A percentile compares a stretch with the other conserved stretches of the same genome.
phyloP scores from a whole-genome alignment of 2,113 vertebrate species.

The Lagopus muta region DNA sequence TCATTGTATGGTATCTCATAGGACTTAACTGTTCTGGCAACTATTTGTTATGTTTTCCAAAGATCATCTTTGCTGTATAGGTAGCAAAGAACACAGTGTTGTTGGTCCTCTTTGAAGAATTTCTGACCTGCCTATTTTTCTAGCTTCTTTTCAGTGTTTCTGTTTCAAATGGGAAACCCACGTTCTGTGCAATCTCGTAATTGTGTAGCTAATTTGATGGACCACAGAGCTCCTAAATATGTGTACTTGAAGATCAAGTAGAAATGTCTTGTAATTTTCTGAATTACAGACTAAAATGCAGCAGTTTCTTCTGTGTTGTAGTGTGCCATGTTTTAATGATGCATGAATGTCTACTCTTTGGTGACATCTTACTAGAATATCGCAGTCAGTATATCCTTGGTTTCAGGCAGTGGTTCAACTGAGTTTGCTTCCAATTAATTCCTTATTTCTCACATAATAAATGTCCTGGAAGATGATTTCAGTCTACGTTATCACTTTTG shows the following conservation, averaged over 20 bases:
- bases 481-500: background rate
- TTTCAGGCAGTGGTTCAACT: background rate
- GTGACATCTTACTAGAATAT: background rate
- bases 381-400: background rate
- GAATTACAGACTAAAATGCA: background rate
- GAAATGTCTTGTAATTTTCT: background rate
- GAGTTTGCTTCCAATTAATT: background rate
- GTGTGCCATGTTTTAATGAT: background rate
- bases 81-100: background rate
- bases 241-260: background rate
- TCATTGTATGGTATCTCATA: background rate
- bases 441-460: background rate
- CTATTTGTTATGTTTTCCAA: background rate
- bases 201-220: background rate
- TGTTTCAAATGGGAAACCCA: rapidly evolving
- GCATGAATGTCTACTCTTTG: background rate
- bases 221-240: background rate
- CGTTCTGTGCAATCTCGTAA: background rate
- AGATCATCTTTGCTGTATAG: background rate
- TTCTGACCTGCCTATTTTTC: background rate
- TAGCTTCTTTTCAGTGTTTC: background rate
- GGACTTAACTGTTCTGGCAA: background rate
- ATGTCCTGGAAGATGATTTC: background rate
- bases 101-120: background rate
- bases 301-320: background rate